These are phyloP conservation scores for Penaeus chinensis DNA, from an alignment of 1,140 invertebrate genomes.

Conservation along the genomic window DNA sequence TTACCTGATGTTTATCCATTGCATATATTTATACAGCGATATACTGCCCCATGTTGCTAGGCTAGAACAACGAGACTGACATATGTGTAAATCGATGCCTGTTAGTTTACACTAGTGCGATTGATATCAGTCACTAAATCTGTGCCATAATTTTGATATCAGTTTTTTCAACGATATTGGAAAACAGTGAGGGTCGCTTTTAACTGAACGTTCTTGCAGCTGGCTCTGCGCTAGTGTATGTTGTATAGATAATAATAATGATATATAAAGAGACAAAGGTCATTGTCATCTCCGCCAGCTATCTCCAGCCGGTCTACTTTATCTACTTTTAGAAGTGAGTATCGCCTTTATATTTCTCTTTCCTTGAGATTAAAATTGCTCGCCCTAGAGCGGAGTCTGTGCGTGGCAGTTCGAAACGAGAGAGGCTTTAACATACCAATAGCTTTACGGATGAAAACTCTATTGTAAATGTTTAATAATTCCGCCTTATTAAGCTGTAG, in stretches of 20 bases:
- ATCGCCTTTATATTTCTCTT: slow-evolving; percentile 1
- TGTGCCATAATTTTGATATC: too few species aligned
- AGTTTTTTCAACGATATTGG: too few species aligned
- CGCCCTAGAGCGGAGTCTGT: not conserved
- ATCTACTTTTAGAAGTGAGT: not conserved
- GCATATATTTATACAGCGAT: too few species aligned
- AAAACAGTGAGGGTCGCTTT: too few species aligned
- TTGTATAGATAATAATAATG: slow-evolving; percentile 16
- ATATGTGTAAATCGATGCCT: too few species aligned
- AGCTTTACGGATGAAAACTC: not conserved
- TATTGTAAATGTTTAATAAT: not conserved
- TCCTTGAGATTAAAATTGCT: not conserved
- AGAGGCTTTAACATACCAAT: not conserved
- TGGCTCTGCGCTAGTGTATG: not conserved
- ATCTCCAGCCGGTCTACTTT: slow-evolving; percentile 19
- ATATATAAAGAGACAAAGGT: slow-evolving; percentile 21
- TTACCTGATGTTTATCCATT: too few species aligned
- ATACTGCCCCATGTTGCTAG: too few species aligned
- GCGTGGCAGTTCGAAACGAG: not conserved
- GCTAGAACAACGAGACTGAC: too few species aligned
- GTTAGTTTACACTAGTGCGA: too few species aligned
- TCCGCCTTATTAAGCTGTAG: not conserved
- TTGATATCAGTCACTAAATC: too few species aligned
- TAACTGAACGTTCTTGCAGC: too few species aligned
- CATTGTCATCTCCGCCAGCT: slow-evolving; percentile 18